Percentiles rank a stretch among this genome's conserved stretches.
Conservation (phyloP, 2,797 vertebrate species). For the Zalophus californianus region DNA sequence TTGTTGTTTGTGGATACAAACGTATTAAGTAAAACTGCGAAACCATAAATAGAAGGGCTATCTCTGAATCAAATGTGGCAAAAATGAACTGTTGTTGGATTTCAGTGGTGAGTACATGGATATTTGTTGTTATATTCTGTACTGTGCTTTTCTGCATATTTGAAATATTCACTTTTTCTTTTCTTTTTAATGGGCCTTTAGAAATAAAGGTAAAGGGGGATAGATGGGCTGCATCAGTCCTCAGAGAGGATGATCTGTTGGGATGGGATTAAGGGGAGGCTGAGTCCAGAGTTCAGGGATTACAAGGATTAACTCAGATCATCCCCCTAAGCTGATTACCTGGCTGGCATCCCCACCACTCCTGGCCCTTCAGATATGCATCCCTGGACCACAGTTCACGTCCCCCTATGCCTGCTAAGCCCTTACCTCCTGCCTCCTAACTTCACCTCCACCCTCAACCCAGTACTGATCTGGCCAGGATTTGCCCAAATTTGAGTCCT, state of each 20-base stretch:
- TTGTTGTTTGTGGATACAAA: background rate
- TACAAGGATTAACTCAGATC: slow-evolving; percentile 69
- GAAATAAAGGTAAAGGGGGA: slow-evolving; percentile 69
- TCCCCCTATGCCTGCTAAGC: background rate
- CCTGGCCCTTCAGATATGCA: background rate
- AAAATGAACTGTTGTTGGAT: background rate
- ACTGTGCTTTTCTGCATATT: background rate
- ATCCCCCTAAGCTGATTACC: slow-evolving; percentile 67
- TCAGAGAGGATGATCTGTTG: slow-evolving; percentile 65
- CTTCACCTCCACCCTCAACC: background rate
- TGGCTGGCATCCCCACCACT: background rate
- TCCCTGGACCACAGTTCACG: background rate
- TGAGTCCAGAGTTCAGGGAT: slow-evolving; percentile 59
- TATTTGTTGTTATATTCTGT: slow-evolving; percentile 1
- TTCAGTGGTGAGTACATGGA: background rate
- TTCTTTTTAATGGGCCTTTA: slow-evolving; percentile 29
- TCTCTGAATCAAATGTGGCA: background rate
- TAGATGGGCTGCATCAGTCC: slow-evolving; percentile 59
- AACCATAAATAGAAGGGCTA: background rate
- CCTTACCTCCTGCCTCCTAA: background rate
- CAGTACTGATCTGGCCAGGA: background rate
- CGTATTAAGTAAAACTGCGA: background rate
- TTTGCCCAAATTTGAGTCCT: background rate
- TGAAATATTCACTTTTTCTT: background rate
- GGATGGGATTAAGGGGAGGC: slow-evolving; percentile 67